Base-by-base conservation (phyloP, 2,888 invertebrate genomes). In the Rosalia funebris region DNA sequence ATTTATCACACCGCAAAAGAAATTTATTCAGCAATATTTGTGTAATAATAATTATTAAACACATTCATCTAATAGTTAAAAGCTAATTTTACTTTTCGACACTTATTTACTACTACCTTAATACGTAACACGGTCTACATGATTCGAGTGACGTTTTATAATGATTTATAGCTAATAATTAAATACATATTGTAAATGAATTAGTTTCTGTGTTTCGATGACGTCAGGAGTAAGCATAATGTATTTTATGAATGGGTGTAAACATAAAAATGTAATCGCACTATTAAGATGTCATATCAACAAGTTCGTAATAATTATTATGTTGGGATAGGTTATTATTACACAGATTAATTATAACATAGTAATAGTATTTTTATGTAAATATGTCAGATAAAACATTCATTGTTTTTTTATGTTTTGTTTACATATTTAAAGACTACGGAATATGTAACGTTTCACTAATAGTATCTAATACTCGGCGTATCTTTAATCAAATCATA, bases 251-350 rank as follows among this genome's bases (percentile, higher is more conserved):
- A 71, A 71, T 71, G 71, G 59, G 61, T 65, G 57, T 65, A 63
- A 68, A 64, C 66, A 68, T 68, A 68, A 71, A 68, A 71, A 68
- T 68, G 62, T 68, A 66, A 69, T 69, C 66, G 58, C 59, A 56
- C 60, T 71, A 71, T 70, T 70, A 74, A 74, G 71, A 71, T 72
- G 71, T 71, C 74, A 70, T 72, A 72, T 71, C 71, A 72, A 72
- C 71, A 71, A 69, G 65, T 63, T 52, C 57, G 64, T 62, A 66
- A 67, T 64, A 62, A 70, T 68, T 66, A 74, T 70, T 67, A 63
- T 61, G 65, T 72, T 72, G 68, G 64, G 68, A 68, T 71, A 72
- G 72, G 72, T 72, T 66, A 71, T 63, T 65, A 65, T 66, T 65
- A 65, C 67, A 63, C 63, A 66, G 64, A 72, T 71, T 72, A 72